Evolutionary conservation across 2,797 vertebrate genomes (phyloP).

Genomic region (Helarctos malayanus): DNA sequence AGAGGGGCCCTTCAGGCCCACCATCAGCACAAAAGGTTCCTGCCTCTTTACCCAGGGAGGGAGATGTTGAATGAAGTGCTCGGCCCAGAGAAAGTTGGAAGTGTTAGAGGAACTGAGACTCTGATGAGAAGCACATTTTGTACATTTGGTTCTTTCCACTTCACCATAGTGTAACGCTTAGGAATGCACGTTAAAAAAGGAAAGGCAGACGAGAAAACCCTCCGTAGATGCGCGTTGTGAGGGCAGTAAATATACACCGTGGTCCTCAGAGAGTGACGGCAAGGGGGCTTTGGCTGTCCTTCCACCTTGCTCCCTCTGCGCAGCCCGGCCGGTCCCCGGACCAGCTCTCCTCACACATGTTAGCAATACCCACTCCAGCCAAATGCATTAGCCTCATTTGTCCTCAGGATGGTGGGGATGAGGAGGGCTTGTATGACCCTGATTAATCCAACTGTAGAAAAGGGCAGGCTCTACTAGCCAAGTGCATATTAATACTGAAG

Average conservation of each 20-base stretch:
- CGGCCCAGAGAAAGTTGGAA: neutral
- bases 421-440: slow-evolving; percentile 72
- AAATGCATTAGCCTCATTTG: slow-evolving; percentile 78
- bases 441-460: slow-evolving; percentile 75
- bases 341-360: slow-evolving; percentile 69
- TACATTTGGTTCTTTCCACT: slow-evolving; percentile 2
- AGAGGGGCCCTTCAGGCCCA: neutral
- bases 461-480: slow-evolving; percentile 68
- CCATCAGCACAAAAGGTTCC: neutral
- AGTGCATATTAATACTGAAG: slow-evolving; percentile 71
- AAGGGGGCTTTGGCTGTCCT: neutral
- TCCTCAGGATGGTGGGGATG: slow-evolving; percentile 60
- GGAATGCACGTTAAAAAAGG: neutral
- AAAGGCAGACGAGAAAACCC: neutral
- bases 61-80: neutral
- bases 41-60: neutral
- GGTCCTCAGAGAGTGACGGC: neutral
- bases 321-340: slow-evolving; percentile 59
- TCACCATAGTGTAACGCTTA: neutral
- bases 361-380: slow-evolving; percentile 74
- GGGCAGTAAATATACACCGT: neutral
- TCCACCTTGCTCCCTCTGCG: neutral
- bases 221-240: neutral
- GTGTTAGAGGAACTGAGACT: neutral
- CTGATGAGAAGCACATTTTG: slow-evolving; percentile 69